A percentile compares a stretch with the other conserved stretches of the same genome.
Evolutionary conservation across 2,113 vertebrate species (phyloP).

Genomic region (Dipodomys spectabilis): DNA sequence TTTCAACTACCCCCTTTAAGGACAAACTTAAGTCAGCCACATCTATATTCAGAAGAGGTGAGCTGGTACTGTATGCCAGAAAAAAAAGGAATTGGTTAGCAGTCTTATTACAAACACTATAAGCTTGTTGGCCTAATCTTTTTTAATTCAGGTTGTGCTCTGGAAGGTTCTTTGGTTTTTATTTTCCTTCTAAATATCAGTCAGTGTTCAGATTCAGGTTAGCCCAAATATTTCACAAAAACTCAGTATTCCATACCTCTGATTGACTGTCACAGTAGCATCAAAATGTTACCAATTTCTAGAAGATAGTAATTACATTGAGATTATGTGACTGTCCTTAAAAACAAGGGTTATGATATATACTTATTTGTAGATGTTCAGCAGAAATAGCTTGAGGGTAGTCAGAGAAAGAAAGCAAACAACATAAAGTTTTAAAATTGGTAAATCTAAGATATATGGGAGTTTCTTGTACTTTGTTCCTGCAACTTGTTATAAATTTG

Average conservation of each 20-base stretch:
- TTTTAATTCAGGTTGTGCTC: neutral
- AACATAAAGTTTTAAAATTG: neutral
- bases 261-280: neutral
- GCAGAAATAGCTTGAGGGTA: neutral
- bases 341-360: neutral
- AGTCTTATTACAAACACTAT: neutral
- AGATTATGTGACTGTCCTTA: neutral
- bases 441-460: neutral
- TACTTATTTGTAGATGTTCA: neutral
- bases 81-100: neutral
- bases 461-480: neutral
- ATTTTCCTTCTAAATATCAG: neutral
- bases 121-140: neutral
- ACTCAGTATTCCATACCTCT: neutral
- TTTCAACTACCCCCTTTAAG: neutral
- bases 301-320: neutral
- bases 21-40: neutral
- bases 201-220: neutral
- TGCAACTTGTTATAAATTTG: neutral
- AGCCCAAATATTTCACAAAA: neutral
- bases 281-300: neutral
- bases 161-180: neutral
- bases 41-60: neutral
- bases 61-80: neutral
- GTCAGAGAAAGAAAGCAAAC: neutral